Evolutionary conservation across 2,113 vertebrate species (phyloP).

Genomic region (Cinclus mexicanus): DNA sequence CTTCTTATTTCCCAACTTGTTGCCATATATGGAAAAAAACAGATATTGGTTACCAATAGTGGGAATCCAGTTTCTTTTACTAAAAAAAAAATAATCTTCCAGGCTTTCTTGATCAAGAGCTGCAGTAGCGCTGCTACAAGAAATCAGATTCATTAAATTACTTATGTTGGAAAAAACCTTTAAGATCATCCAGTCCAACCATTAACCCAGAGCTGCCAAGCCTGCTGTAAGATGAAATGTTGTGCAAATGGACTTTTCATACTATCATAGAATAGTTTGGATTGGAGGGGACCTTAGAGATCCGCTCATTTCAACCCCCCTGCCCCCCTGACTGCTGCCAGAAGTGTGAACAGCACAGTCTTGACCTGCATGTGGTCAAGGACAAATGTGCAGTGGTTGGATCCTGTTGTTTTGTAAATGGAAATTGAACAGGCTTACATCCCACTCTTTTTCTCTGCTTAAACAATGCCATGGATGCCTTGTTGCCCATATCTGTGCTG

Average conservation of each 20-base stretch:
- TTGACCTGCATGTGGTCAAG: background rate
- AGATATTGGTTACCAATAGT: background rate
- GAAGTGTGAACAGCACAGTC: background rate
- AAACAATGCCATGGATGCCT: background rate
- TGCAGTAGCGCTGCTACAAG: background rate
- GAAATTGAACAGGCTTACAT: background rate
- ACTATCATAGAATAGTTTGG: background rate
- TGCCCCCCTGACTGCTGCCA: background rate
- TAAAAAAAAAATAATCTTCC: background rate
- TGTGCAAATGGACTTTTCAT: background rate
- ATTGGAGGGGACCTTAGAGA: background rate
- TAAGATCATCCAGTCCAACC: background rate
- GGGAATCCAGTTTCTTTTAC: background rate
- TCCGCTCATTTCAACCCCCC: background rate
- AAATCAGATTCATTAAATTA: background rate
- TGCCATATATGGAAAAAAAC: background rate
- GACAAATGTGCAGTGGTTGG: background rate
- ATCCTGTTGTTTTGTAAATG: background rate
- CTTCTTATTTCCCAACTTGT: background rate
- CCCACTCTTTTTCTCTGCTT: background rate
- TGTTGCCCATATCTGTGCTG: accelerated
- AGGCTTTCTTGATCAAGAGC: background rate
- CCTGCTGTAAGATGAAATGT: background rate
- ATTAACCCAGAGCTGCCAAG: background rate
- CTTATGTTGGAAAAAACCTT: background rate